Evolutionary conservation across 2,113 vertebrate species (phyloP).

Genomic region (Harpagus bidentatus): DNA sequence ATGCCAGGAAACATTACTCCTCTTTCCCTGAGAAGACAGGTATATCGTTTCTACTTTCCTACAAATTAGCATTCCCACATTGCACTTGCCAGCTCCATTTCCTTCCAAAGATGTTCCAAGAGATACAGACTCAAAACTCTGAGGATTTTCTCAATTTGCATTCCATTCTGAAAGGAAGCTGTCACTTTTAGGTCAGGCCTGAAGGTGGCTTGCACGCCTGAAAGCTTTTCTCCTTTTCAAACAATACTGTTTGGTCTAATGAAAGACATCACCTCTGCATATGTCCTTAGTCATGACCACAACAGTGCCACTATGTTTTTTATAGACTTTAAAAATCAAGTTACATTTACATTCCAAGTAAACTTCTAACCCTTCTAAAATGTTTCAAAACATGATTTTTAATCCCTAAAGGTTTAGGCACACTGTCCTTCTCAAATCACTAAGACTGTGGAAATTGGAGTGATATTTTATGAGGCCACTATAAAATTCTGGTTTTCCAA

Average conservation of each 20-base stretch:
- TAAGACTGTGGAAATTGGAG: neutral
- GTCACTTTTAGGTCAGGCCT: neutral
- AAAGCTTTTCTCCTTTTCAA: neutral
- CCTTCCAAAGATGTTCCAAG: neutral
- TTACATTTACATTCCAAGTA: neutral
- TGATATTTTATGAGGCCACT: neutral
- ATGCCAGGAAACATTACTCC: neutral
- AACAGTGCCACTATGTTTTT: neutral
- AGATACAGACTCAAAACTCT: neutral
- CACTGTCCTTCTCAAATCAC: rapidly evolving
- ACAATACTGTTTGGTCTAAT: neutral
- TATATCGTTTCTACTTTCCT: neutral
- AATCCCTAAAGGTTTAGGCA: neutral
- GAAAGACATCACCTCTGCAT: neutral
- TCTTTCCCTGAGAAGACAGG: neutral
- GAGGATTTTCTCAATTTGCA: neutral
- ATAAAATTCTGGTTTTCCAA: neutral
- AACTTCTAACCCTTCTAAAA: neutral
- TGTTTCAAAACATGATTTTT: neutral
- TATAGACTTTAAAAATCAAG: neutral
- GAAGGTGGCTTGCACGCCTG: neutral
- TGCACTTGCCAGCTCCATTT: neutral
- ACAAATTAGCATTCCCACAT: neutral
- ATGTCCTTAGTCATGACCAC: neutral
- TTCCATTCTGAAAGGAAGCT: neutral